phyloP scores from a whole-genome alignment of 2,113 vertebrate species.

The Cathartes aura region DNA sequence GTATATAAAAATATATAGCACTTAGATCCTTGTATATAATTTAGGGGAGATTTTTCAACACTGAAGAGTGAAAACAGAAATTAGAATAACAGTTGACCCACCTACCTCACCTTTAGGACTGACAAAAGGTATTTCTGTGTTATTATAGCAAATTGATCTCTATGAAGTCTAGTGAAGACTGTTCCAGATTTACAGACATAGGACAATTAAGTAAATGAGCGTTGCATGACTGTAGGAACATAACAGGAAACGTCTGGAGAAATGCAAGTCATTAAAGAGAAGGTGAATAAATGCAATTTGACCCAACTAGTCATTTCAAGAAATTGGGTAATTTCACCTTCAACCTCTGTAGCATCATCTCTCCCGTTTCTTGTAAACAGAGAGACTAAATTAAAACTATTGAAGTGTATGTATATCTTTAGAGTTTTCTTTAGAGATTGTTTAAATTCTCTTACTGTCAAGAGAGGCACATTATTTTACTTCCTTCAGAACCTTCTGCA shows the following conservation, averaged over 20 bases:
- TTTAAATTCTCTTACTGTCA: not conserved
- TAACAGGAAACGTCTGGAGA: not conserved
- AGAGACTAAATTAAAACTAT: not conserved
- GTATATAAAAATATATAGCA: not conserved
- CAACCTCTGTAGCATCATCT: not conserved
- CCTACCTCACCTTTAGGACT: not conserved
- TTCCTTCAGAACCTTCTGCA: not conserved
- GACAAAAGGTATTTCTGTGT: not conserved
- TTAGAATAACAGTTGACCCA: not conserved
- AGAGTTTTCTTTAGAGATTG: not conserved
- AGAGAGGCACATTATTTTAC: not conserved
- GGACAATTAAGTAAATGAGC: constrained; percentile 29
- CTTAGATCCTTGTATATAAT: not conserved
- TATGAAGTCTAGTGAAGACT: not conserved
- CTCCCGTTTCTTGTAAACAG: not conserved
- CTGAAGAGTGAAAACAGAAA: not conserved
- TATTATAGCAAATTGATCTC: not conserved
- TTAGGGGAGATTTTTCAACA: not conserved
- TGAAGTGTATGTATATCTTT: not conserved
- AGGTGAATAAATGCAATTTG: constrained; percentile 18
- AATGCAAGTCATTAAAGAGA: not conserved
- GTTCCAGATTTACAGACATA: not conserved
- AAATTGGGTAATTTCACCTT: not conserved
- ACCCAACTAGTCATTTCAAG: not conserved
- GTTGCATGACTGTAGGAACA: not conserved